Conservation (phyloP, 2,888 invertebrate genomes). For the Stenichneumon culpator region DNA sequence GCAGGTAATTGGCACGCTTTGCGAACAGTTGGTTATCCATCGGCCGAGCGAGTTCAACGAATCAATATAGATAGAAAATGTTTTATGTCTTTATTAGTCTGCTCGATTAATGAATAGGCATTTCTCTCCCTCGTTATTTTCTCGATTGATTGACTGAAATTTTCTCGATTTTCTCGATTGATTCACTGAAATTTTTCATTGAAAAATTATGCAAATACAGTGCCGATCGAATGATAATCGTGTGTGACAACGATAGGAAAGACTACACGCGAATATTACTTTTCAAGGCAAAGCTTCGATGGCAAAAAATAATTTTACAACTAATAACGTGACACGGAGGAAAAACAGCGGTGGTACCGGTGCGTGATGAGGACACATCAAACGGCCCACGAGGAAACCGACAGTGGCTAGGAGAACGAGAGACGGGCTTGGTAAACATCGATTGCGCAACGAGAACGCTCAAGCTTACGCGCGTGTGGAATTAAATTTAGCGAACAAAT, state of each 20-base stretch:
- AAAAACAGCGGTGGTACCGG: neutral
- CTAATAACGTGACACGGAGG: neutral
- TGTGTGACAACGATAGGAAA: constrained; percentile 33
- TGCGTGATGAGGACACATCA: constrained; percentile 10
- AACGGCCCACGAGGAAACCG: constrained; percentile 11
- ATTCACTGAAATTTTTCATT: constrained; percentile 1
- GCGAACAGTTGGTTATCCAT: neutral
- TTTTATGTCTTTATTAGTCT: constrained; percentile 33
- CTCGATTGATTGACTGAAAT: neutral
- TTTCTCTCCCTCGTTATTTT: constrained; percentile 26
- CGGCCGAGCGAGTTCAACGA: neutral
- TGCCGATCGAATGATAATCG: constrained; percentile 39
- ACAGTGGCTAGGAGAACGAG: constrained; percentile 21
- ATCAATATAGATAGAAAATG: neutral
- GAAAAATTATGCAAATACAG: neutral
- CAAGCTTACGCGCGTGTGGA: constrained; percentile 17
- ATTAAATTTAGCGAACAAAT: constrained; percentile 62
- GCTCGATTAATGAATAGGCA: constrained; percentile 28
- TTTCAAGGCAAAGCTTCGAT: neutral
- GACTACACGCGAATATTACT: neutral
- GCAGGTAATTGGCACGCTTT: neutral
- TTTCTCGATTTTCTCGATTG: neutral
- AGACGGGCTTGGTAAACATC: constrained; percentile 14
- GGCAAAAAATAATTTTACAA: neutral
- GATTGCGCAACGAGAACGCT: constrained; percentile 21